Evolutionary conservation across 2,113 vertebrate species (phyloP).

Genomic region (Alethe castanea): DNA sequence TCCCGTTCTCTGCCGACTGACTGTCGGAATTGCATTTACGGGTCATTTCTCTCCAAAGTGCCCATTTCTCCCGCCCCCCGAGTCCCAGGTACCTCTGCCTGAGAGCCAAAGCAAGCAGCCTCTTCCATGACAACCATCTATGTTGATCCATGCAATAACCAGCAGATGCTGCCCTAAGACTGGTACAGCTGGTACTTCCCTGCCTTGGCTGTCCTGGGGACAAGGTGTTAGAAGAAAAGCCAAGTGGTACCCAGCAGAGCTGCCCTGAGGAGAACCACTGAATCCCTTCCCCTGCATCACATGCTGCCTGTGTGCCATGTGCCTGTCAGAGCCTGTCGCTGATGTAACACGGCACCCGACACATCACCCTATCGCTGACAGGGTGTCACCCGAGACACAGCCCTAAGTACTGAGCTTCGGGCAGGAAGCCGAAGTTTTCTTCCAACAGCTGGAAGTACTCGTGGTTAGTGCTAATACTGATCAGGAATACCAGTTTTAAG

Average conservation of each 20-base stretch:
- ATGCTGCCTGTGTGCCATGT: background rate
- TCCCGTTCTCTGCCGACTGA: background rate
- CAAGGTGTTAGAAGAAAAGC: slow-evolving; percentile 28
- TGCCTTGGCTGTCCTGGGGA: slow-evolving; percentile 60
- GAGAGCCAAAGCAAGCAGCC: slow-evolving; percentile 46
- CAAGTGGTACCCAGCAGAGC: background rate
- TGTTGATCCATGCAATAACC: slow-evolving; percentile 77
- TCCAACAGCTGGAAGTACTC: background rate
- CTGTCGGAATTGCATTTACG: background rate
- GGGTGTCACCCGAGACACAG: background rate
- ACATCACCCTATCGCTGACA: background rate
- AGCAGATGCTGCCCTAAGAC: slow-evolving; percentile 81
- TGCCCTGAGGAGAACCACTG: background rate
- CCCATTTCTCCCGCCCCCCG: background rate
- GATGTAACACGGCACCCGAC: background rate
- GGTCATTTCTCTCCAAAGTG: background rate
- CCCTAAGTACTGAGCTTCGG: background rate
- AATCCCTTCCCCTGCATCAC: background rate
- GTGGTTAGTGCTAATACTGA: background rate
- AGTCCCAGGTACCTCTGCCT: slow-evolving; percentile 19
- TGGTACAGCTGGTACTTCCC: slow-evolving; percentile 63
- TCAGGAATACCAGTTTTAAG: background rate
- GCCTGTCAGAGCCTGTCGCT: background rate
- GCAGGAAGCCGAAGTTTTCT: background rate
- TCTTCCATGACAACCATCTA: slow-evolving; percentile 68